Conservation (phyloP, 1,140 invertebrate genomes). For the Copidosoma floridanum region DNA sequence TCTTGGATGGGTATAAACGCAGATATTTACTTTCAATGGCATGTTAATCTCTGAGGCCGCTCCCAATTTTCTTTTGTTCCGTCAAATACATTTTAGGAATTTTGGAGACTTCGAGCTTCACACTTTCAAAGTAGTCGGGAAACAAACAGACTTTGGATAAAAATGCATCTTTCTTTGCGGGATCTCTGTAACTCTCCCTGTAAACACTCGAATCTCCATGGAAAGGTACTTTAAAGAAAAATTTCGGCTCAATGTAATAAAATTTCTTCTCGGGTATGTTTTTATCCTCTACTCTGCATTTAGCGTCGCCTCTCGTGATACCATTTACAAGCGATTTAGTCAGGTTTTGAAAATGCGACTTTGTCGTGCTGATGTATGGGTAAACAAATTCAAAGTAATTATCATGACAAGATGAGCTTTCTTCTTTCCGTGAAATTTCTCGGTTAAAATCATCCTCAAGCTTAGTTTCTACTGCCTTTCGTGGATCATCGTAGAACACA, state of each 20-base stretch:
- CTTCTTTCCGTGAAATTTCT: background rate
- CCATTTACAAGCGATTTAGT: background rate
- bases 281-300: background rate
- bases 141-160: background rate
- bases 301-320: background rate
- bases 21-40: too few species aligned
- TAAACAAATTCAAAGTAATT: background rate
- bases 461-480: background rate
- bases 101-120: background rate
- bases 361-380: background rate
- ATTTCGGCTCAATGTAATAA: background rate
- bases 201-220: background rate
- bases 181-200: background rate
- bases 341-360: background rate
- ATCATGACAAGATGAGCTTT: conserved; percentile 5
- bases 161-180: background rate
- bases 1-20: too few species aligned
- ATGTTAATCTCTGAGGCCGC: too few species aligned
- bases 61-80: background rate
- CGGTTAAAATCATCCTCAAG: background rate
- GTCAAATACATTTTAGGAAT: background rate
- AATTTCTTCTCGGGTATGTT: background rate
- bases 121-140: background rate
- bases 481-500: conserved; percentile 5
- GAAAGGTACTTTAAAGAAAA: conserved; percentile 9